Conservation (phyloP, 2,888 invertebrate genomes). For the Cerastis leucographa region DNA sequence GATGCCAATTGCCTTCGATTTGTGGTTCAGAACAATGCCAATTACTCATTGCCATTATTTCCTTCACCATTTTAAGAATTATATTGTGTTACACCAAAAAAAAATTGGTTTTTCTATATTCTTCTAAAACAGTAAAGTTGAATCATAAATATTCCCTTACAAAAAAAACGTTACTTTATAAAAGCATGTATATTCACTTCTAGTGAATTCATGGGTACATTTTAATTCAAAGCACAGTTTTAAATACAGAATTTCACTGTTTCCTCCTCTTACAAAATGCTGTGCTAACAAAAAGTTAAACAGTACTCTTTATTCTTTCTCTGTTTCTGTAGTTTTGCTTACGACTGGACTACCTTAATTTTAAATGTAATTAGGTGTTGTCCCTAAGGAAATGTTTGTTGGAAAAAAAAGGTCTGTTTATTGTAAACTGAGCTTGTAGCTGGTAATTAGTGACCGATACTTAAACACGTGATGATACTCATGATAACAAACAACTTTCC, state of each 20-base stretch:
- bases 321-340: conserved; percentile 39
- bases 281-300: conserved; percentile 43
- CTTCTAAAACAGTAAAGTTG: neutral
- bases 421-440: too few species aligned
- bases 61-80: neutral
- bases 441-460: too few species aligned
- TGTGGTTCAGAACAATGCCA: neutral
- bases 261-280: conserved; percentile 16
- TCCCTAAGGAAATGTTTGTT: conserved; percentile 1
- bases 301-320: conserved; percentile 48
- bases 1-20: neutral
- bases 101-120: too few species aligned
- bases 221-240: conserved; percentile 42
- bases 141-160: neutral
- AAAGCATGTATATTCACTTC: neutral
- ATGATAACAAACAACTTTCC: too few species aligned
- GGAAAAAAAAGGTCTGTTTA: conserved; percentile 1
- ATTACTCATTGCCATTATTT: too few species aligned
- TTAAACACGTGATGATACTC: too few species aligned
- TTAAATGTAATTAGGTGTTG: conserved; percentile 42
- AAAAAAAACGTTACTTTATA: neutral
- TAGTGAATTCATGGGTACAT: conserved; percentile 19
- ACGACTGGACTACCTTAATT: conserved; percentile 42
- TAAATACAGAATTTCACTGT: conserved; percentile 38
- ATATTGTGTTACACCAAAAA: neutral